Conservation (phyloP, 2,113 vertebrate genomes). For the Numenius arquata region DNA sequence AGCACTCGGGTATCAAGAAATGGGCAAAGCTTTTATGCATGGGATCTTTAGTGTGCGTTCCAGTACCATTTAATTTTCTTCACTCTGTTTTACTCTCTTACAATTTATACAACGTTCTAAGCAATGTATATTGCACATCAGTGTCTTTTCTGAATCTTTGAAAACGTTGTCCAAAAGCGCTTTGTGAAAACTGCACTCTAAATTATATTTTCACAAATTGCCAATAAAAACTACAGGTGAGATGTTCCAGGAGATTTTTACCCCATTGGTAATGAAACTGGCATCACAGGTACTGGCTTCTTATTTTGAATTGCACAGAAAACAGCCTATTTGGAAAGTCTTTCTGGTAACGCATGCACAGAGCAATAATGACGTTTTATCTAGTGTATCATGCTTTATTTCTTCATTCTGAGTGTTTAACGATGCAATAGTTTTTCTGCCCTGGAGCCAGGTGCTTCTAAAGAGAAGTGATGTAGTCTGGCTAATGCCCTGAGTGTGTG, state of each 20-base stretch:
- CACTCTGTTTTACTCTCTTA: neutral
- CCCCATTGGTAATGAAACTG: neutral
- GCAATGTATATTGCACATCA: neutral
- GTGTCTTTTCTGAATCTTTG: neutral
- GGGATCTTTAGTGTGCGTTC: neutral
- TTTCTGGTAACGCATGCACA: neutral
- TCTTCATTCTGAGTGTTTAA: constrained; percentile 57
- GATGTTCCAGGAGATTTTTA: neutral
- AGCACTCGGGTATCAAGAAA: constrained; percentile 47
- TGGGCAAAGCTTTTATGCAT: neutral
- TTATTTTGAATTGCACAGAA: neutral
- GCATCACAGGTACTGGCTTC: neutral
- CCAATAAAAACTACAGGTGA: neutral
- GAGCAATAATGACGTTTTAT: neutral
- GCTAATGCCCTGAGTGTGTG: neutral
- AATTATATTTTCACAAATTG: neutral
- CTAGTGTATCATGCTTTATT: neutral
- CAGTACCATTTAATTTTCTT: neutral
- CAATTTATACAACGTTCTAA: neutral
- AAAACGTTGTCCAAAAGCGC: neutral
- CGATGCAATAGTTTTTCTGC: constrained; percentile 7
- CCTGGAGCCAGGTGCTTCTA: neutral
- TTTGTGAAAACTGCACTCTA: neutral
- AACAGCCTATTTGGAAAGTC: neutral
- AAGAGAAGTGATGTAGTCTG: neutral